These are phyloP conservation scores for Sapayoa aenigma DNA, from an alignment of 2,113 vertebrate genomes.

Conservation along the genomic window DNA sequence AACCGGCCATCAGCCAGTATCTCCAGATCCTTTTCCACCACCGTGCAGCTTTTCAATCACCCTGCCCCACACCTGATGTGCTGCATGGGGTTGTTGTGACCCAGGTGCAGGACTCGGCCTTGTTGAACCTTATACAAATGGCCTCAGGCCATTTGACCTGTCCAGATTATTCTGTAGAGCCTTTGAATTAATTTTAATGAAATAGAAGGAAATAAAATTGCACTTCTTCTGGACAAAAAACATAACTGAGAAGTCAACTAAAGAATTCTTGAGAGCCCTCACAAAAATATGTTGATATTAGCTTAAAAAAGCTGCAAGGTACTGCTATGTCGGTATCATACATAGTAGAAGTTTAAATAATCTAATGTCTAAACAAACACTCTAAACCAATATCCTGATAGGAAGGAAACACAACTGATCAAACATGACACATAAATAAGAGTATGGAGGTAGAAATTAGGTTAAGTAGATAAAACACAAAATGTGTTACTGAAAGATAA, in stretches of 20 bases:
- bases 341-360: background rate
- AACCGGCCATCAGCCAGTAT: background rate
- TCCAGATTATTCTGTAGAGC: background rate
- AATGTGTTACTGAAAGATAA: background rate
- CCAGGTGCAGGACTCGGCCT: background rate
- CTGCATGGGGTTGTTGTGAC: background rate
- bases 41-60: background rate
- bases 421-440: slow-evolving; percentile 13
- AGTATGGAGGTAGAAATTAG: background rate
- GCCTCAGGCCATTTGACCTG: background rate
- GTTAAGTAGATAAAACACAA: background rate
- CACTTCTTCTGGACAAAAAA: background rate
- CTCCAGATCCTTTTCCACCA: background rate
- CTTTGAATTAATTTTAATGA: background rate
- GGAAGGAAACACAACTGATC: background rate
- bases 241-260: background rate
- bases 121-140: background rate
- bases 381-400: background rate
- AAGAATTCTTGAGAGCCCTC: background rate
- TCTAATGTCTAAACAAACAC: background rate
- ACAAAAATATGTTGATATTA: background rate
- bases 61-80: background rate
- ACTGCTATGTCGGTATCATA: background rate
- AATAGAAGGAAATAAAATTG: background rate
- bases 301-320: background rate